These are phyloP conservation scores for Papilio polyxenes DNA, from an alignment of 1,140 invertebrate species.

Conservation along the genomic window DNA sequence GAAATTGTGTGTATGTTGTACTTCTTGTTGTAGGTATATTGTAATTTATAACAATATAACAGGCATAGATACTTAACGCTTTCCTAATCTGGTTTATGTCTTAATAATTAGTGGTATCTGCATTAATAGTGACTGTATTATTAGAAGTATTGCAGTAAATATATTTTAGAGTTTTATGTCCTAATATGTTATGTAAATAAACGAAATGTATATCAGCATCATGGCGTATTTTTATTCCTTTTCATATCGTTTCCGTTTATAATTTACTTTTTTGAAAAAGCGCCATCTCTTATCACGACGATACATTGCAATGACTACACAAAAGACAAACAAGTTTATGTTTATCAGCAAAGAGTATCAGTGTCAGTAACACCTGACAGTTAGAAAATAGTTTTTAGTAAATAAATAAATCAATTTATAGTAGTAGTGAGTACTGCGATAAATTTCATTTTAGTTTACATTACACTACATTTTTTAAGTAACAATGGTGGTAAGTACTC, in stretches of 20 bases:
- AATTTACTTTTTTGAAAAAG: slow-evolving; percentile 28
- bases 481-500: background rate
- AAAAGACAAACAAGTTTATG: background rate
- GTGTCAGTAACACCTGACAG: background rate
- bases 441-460: background rate
- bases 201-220: slow-evolving; percentile 64
- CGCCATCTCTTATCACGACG: slow-evolving; percentile 34
- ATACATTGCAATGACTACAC: background rate
- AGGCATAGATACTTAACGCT: background rate
- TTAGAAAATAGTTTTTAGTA: background rate
- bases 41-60: background rate
- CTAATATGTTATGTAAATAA: slow-evolving; percentile 67
- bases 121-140: slow-evolving; percentile 27
- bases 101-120: background rate
- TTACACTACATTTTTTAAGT: background rate
- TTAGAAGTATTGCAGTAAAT: slow-evolving; percentile 45
- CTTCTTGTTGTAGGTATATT: background rate
- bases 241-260: background rate
- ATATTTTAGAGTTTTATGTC: slow-evolving; percentile 47
- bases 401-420: background rate
- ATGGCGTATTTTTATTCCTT: slow-evolving; percentile 49
- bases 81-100: background rate
- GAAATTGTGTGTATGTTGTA: too few relatives aligned
- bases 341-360: background rate
- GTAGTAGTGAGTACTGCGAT: background rate